Base-by-base conservation (phyloP, 2,888 invertebrate species). In the Callyntrura guangdongensis region DNA sequence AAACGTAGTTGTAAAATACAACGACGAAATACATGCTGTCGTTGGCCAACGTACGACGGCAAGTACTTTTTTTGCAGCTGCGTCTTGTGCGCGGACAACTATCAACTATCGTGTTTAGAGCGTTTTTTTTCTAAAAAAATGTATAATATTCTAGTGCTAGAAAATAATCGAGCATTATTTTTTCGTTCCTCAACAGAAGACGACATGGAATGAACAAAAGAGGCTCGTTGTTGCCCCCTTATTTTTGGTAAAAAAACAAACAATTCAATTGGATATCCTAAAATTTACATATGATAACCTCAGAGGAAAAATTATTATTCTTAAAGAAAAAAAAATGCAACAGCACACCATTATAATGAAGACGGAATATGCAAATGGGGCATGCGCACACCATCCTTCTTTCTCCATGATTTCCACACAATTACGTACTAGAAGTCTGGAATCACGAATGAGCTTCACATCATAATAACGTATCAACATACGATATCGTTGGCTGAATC, bases 251-350 rank as follows among this genome's bases (percentile, higher is more conserved):
- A n/a, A n/a, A 64, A 64, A 64, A 64, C 64, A 64, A 84, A 81
- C 81, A 59, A 69, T 69, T 69, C 27, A n/a, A 69, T 49, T 69
- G 67, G 8, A 8, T 11, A 9, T 0, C 8, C 82, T 9, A 84
- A 49, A 84, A 84, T 84, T 84, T 84, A 69, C 84, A 84, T 84
- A 69, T 25, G 45, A 64, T 64, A 25, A 25, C 64, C 6, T 12
- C 22, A 25, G 25, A n/a, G n/a, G 56, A 14, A n/a, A 59, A 64
- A 25, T 25, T n/a, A 5, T 8, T 9, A 11, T 11, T n/a, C 25
- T 22, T 64, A 25, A 25, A 64, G 8, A 11, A 25, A 11, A 11
- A 64, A 64, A 64, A 64, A 22, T 64, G 64, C 25, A 64, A n/a
- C 25, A 12, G n/a, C n/a, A n/a, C n/a, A n/a, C n/a, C n/a, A n/a